These are phyloP conservation scores for Aleiodes testaceus DNA, from an alignment of 2,888 invertebrate genomes.

Conservation along the genomic window DNA sequence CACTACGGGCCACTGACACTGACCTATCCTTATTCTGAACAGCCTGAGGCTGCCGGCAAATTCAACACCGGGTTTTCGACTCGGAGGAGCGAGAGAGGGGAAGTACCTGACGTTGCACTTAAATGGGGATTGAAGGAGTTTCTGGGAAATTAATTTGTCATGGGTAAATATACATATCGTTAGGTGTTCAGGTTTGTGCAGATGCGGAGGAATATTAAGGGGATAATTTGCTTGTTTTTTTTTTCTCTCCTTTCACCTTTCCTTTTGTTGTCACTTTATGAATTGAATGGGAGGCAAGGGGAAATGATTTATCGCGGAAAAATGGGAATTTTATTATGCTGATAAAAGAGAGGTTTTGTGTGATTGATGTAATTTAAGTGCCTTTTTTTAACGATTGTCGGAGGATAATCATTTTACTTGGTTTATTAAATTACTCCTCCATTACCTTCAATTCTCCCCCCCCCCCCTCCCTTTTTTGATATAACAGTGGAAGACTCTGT, in stretches of 20 bases:
- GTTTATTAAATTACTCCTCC: slow-evolving; percentile 8
- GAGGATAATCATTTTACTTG: slow-evolving; percentile 20
- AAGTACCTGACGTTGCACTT: not conserved
- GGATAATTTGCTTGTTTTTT: not conserved
- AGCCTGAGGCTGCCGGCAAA: too few species aligned
- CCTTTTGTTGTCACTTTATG: slow-evolving; percentile 4
- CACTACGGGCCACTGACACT: slow-evolving; percentile 32
- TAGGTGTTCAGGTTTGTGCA: not conserved
- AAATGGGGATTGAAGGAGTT: slow-evolving; percentile 14
- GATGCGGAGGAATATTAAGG: not conserved
- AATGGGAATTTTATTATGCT: slow-evolving; percentile 15
- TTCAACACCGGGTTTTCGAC: too few species aligned
- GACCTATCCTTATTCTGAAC: slow-evolving; percentile 31
- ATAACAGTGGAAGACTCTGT: not conserved
- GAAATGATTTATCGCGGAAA: slow-evolving; percentile 5
- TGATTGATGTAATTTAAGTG: slow-evolving; percentile 28
- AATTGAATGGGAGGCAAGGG: not conserved
- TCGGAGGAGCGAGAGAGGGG: not conserved
- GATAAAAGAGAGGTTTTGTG: not conserved
- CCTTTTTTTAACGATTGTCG: slow-evolving; percentile 1
- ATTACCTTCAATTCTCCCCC: too few species aligned
- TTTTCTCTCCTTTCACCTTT: not conserved
- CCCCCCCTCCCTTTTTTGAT: too few species aligned
- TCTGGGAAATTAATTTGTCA: slow-evolving; percentile 15
- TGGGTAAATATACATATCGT: slow-evolving; percentile 4